phyloP scores from a whole-genome alignment of 2,888 invertebrate species.

The Microdon myrmicae region DNA sequence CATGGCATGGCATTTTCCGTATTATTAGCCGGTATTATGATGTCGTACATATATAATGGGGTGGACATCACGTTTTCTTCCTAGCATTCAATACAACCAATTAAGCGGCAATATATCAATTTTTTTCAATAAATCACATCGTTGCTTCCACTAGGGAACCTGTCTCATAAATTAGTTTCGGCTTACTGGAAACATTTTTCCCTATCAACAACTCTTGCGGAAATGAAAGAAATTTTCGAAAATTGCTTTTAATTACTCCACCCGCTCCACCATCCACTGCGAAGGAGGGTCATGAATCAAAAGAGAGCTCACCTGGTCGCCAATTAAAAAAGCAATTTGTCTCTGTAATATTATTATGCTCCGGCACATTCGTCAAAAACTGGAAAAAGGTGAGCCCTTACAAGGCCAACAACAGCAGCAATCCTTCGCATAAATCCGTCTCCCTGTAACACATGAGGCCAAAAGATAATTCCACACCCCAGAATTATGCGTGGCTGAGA shows the following conservation, averaged over 20 bases:
- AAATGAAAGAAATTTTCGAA: slow-evolving; percentile 35
- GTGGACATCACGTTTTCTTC: no score
- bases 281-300: slow-evolving; percentile 37
- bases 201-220: slow-evolving; percentile 27
- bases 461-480: slow-evolving; percentile 26
- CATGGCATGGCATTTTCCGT: no score
- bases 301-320: slow-evolving; percentile 39
- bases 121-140: no score
- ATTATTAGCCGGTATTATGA: no score
- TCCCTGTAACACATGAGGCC: slow-evolving; percentile 40
- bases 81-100: no score
- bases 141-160: no score
- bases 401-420: not conserved
- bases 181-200: no score
- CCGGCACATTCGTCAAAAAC: no score
- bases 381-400: no score
- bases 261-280: slow-evolving; percentile 19
- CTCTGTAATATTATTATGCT: slow-evolving; percentile 44
- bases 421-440: slow-evolving; percentile 37
- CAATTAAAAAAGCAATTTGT: slow-evolving; percentile 52
- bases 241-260: slow-evolving; percentile 46
- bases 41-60: no score
- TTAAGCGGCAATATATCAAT: no score
- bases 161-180: no score
- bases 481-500: slow-evolving; percentile 44